A percentile compares a stretch with the other conserved stretches of the same genome.
phyloP scores from a whole-genome alignment of 1,140 invertebrate genomes.

The Dinoponera quadriceps region DNA sequence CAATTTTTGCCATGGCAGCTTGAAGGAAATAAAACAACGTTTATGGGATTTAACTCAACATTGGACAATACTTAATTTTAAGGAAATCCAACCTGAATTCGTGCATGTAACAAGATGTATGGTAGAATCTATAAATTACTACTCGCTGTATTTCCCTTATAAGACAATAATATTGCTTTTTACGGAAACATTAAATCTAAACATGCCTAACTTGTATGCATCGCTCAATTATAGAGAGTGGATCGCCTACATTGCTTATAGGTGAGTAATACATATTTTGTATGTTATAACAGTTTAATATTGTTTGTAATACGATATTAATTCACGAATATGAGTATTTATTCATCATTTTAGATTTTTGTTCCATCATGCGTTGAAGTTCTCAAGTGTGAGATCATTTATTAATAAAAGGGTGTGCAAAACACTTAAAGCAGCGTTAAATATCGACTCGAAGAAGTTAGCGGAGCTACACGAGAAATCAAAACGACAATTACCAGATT shows the following conservation, averaged over 20 bases:
- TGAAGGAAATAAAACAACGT: constrained; percentile 81
- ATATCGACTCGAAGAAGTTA: not conserved
- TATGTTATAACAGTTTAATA: not conserved
- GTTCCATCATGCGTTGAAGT: not conserved
- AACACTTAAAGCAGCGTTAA: not conserved
- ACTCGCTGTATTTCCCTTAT: not conserved
- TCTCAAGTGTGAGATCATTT: not conserved
- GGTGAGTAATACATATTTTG: not conserved
- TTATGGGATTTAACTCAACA: constrained; percentile 79
- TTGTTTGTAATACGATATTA: not conserved
- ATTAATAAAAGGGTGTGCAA: not conserved
- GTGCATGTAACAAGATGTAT: constrained; percentile 83
- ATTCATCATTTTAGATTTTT: not conserved
- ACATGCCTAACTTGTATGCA: constrained; percentile 75
- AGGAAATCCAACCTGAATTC: constrained; percentile 77
- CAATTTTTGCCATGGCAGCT: constrained; percentile 86
- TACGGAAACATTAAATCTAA: not conserved
- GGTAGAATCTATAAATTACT: no score
- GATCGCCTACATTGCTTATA: constrained; percentile 41
- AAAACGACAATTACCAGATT: no score
- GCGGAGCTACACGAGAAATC: not conserved
- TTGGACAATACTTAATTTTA: constrained; percentile 81
- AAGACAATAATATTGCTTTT: not conserved
- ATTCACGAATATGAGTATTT: not conserved
- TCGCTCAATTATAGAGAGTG: constrained; percentile 72